Evolutionary conservation across 2,797 vertebrate species (phyloP).

Genomic region (Tamandua tetradactyla): DNA sequence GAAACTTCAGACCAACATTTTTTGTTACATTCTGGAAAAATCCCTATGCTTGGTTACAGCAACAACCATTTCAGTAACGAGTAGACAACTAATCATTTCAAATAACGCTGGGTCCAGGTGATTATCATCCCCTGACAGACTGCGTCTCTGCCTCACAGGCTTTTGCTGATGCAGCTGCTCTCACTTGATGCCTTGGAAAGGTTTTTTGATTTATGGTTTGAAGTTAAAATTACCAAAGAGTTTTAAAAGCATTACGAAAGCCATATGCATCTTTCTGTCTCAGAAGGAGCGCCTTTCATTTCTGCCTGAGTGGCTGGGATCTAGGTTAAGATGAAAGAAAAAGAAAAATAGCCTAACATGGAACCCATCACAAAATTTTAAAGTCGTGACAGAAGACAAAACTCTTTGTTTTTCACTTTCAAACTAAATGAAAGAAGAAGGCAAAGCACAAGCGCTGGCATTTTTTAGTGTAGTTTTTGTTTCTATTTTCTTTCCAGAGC

Average conservation of each 20-base stretch:
- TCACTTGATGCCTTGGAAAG: constrained; percentile 4
- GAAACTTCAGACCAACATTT: constrained; percentile 36
- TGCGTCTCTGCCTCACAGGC: neutral
- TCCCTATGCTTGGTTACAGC: neutral
- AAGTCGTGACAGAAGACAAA: constrained; percentile 8
- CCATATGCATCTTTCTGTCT: constrained; percentile 54
- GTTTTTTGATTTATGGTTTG: constrained; percentile 58
- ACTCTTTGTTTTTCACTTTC: constrained; percentile 14
- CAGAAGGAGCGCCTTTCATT: neutral
- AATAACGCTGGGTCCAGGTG: neutral
- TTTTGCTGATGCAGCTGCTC: constrained; percentile 65
- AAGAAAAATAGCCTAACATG: neutral
- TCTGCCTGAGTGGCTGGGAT: constrained; percentile 36
- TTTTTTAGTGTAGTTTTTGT: neutral
- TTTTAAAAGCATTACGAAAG: constrained; percentile 59
- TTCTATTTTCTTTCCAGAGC: constrained; percentile 54
- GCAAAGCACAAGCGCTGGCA: neutral
- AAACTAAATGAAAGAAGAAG: neutral
- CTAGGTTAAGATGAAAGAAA: neutral
- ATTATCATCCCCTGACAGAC: neutral
- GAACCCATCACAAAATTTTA: neutral
- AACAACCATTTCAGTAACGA: neutral
- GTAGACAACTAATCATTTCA: constrained; percentile 33
- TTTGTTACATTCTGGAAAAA: constrained; percentile 31
- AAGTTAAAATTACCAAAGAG: constrained; percentile 69